phyloP scores from a whole-genome alignment of 2,888 invertebrate genomes.

The Terebella lapidaria region DNA sequence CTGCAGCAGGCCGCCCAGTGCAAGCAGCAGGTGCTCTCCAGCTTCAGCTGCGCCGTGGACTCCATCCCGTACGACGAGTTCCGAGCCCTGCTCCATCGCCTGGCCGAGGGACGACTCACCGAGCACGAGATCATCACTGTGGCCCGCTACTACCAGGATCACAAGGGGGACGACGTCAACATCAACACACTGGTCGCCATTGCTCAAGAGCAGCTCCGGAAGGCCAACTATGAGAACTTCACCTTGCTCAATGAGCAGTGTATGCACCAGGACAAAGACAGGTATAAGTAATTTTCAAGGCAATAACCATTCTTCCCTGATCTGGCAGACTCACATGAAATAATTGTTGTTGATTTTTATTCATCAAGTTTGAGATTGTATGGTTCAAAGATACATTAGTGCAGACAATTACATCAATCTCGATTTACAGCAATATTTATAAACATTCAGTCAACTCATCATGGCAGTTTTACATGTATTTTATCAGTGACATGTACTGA shows the following conservation, averaged over 20 bases:
- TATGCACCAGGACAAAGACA: conserved; percentile 38
- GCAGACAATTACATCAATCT: too few relatives aligned
- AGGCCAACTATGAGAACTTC: conserved; percentile 48
- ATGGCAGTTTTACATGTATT: too few relatives aligned
- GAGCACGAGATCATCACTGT: conserved; percentile 48
- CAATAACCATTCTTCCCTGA: not conserved
- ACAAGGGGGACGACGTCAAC: conserved; percentile 30
- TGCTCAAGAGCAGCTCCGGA: conserved; percentile 47
- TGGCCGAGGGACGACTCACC: conserved; percentile 28
- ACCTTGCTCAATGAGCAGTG: conserved; percentile 37
- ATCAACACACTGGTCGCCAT: conserved; percentile 37
- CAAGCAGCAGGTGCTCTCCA: not conserved
- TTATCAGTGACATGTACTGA: too few relatives aligned
- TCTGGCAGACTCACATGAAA: too few relatives aligned
- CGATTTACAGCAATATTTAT: too few relatives aligned
- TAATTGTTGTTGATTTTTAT: too few relatives aligned
- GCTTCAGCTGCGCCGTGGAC: too few relatives aligned
- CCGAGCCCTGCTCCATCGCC: conserved; percentile 12
- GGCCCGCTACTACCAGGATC: conserved; percentile 28
- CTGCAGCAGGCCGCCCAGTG: not conserved
- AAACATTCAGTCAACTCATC: too few relatives aligned
- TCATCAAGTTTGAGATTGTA: too few relatives aligned
- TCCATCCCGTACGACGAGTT: conserved; percentile 2
- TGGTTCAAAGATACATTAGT: too few relatives aligned
- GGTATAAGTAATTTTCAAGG: conserved; percentile 28